Conservation (phyloP, 2,888 invertebrate species). For the Hetaerina titia region DNA sequence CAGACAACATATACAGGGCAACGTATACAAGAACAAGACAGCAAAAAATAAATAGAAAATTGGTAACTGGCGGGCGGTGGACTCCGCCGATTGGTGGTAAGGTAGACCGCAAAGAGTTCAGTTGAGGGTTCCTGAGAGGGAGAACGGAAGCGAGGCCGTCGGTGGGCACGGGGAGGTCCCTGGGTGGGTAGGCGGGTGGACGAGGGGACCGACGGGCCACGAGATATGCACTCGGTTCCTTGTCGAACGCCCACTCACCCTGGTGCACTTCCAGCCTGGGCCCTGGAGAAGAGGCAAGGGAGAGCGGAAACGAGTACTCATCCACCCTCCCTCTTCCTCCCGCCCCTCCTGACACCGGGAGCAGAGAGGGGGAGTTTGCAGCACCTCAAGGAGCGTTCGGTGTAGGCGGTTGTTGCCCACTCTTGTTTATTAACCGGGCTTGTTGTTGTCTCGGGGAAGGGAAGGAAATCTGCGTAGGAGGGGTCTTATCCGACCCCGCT, state of each 20-base stretch:
- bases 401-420: slow-evolving; percentile 14
- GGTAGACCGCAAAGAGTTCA: too few species aligned
- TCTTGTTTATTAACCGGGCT: slow-evolving; percentile 27
- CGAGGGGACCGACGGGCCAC: background rate
- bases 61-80: too few species aligned
- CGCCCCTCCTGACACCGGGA: too few species aligned
- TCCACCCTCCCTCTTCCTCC: too few species aligned
- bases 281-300: too few species aligned
- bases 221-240: background rate
- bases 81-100: too few species aligned
- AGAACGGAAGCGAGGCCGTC: background rate
- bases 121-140: background rate
- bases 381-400: background rate
- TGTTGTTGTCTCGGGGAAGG: slow-evolving; percentile 5
- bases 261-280: too few species aligned
- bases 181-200: background rate
- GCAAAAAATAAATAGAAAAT: too few species aligned
- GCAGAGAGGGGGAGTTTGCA: too few species aligned
- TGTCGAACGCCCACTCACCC: background rate
- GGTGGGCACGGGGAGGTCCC: background rate
- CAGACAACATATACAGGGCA: too few species aligned
- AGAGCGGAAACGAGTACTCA: too few species aligned
- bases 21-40: too few species aligned
- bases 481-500: background rate
- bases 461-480: slow-evolving; percentile 30